Base-by-base conservation (phyloP, 2,888 invertebrate species). In the Lacanobia oleracea region DNA sequence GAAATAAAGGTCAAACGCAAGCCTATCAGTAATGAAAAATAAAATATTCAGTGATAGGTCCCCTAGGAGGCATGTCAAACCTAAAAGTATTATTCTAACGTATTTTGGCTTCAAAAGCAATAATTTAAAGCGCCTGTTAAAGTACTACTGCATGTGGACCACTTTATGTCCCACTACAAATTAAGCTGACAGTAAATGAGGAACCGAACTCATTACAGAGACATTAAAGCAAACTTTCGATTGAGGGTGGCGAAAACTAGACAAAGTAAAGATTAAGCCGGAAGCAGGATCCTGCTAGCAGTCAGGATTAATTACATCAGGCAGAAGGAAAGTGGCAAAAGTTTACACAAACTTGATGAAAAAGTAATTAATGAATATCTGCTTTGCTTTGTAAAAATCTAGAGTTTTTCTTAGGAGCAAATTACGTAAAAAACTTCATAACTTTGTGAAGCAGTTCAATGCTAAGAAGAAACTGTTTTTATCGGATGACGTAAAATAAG, bases 261-360 rank as follows among this genome's bases (percentile, higher is more conserved):
- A 64, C 66, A 77, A 80, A 80, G 73, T 77, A 80, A 80, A 77
- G 80, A 80, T 80, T 80, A 80, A 73, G 67, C 69, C 69, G 66
- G 69, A 77, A 77, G 67, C 45, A 77, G 48, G 61, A 75, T 67
- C 65, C 56, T 77, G 59, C 68, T 68, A 79, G 77, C 60, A 77
- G 80, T 77, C 80, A 73, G 77, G 77, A 77, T 80, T 80, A 80
- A 80, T 80, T 60, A 69, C 37, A 63, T 63, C 63, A 60, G 27
- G 64, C 64, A 63, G 56, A 43, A 73, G 48, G n/a, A 66, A 67
- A 75, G 53, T 57, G 54, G 40, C 16, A 16, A 77, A 72, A 80
- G 33, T 73, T 68, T 69, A 66, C 51, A 73, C 64, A 45, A 77
- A 80, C 64, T 80, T 69, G 43, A 67, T 73, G 64, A 72, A 77